A percentile compares a stretch with the other conserved stretches of the same genome.
Conservation (phyloP, 2,797 vertebrate genomes). For the Halcyon smyrnensis region DNA sequence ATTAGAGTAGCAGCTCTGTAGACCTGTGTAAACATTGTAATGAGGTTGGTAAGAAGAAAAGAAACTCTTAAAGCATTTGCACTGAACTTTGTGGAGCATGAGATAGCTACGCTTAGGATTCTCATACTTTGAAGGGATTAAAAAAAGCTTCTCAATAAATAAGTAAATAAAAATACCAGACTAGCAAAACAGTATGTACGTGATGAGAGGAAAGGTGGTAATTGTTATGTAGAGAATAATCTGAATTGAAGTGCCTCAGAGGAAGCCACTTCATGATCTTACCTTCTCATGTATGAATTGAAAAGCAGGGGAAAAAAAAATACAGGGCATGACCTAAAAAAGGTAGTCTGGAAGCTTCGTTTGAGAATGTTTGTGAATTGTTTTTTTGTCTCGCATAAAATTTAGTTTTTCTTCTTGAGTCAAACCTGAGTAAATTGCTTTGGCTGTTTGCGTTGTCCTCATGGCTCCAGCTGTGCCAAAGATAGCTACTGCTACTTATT, state of each 20-base stretch:
- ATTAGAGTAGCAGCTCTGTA: not conserved
- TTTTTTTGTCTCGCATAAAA: constrained; percentile 27
- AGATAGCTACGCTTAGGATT: not conserved
- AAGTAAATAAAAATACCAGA: constrained; percentile 4
- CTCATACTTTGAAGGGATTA: constrained; percentile 2
- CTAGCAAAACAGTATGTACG: not conserved
- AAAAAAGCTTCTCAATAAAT: not conserved
- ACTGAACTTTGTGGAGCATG: constrained; percentile 28
- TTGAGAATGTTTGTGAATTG: not conserved
- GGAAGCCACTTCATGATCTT: not conserved
- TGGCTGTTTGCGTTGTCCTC: not conserved
- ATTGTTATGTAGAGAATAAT: not conserved
- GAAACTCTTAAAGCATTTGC: not conserved
- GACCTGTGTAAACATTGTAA: constrained; percentile 24
- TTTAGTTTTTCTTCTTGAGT: not conserved
- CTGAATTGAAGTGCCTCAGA: not conserved
- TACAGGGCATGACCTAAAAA: constrained; percentile 2
- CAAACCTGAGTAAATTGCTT: not conserved
- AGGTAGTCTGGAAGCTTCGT: not conserved
- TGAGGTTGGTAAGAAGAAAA: constrained; percentile 37
- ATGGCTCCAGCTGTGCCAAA: not conserved
- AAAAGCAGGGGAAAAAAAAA: not conserved
- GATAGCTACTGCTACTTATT: not conserved
- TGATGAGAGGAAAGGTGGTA: not conserved
- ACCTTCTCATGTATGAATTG: not conserved